Evolutionary conservation across 1,140 invertebrate genomes (phyloP), one percentile per base, ranked within the genome.

Genomic region (Wiebesia pumilae): DNA sequence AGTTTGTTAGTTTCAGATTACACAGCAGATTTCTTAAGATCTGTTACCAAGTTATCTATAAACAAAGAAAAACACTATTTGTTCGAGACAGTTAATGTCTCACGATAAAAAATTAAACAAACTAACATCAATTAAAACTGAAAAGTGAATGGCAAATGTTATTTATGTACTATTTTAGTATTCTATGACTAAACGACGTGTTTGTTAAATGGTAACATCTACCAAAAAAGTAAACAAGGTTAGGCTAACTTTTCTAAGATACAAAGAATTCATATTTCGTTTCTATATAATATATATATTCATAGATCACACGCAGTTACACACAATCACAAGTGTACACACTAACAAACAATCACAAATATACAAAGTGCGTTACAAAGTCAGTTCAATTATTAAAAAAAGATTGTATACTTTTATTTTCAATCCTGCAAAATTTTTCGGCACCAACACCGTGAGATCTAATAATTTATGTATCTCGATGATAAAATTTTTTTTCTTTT

Each of bases 151-250:
- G 16, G 33, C 38, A 87, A 80, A 87, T 82, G 33, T 73, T 81
- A 79, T 81, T 84, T 87, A 81, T 84, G 67, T 75, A 87, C 77
- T 84, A 77, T 77, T 83, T 84, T 75, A 73, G 38, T 83, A 71
- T 83, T 78, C 38, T 62, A 33, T 81, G 77, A 80, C 47, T 33
- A 69, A 80, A 83, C 21, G 19, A 54, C 51, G 16, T 54, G 51
- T 79, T 73, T 81, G 69, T 73, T 65, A 38, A 73, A 62, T 69
- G 21, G 35, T 80, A 80, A 80, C 24, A 75, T 87, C 62, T 43
- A 67, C 65, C 43, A 75, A 58, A 78, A 58, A 83, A 40, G 33
- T 40, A 67, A 82, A 77, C 10, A 78, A 83, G 7, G 30, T 51
- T 83, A 83, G 81, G 35, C 40, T 83, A 87, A 79, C 71, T 87